phyloP scores from a whole-genome alignment of 2,888 invertebrate genomes.

The Heliconius erato region DNA sequence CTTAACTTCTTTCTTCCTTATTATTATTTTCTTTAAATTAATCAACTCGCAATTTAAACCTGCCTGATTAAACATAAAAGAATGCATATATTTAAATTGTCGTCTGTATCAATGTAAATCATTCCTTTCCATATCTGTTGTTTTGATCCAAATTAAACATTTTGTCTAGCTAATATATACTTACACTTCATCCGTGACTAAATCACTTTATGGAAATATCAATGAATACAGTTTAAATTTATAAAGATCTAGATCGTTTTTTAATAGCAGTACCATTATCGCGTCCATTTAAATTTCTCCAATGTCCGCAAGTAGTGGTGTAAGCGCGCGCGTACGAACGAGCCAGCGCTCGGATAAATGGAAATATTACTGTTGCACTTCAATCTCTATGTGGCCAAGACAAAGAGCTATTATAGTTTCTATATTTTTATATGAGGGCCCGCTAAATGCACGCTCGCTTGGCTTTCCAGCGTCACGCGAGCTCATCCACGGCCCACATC shows the following conservation, averaged over 20 bases:
- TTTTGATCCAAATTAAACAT: not conserved
- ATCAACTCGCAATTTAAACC: not conserved
- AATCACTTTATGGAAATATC: constrained; percentile 52
- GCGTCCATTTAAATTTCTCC: constrained; percentile 62
- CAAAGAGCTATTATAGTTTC: constrained; percentile 37
- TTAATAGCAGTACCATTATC: constrained; percentile 62
- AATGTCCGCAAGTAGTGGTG: constrained; percentile 50
- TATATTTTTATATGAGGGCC: constrained; percentile 31
- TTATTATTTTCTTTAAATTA: not conserved
- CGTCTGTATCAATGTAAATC: not conserved
- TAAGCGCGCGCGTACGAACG: constrained; percentile 39
- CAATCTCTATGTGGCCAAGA: constrained; percentile 37
- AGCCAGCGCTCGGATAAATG: not conserved
- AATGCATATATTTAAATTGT: not conserved
- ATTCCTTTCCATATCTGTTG: not conserved
- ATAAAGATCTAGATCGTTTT: constrained; percentile 58
- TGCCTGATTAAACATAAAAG: not conserved
- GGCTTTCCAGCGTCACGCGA: constrained; percentile 58
- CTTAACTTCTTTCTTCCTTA: not conserved
- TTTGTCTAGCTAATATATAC: not conserved
- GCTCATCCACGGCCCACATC: constrained; percentile 59
- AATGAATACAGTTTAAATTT: constrained; percentile 57
- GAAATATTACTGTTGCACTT: constrained; percentile 31
- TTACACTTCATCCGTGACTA: constrained; percentile 48
- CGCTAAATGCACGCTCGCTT: constrained; percentile 43